Evolutionary conservation across 2,113 vertebrate genomes (phyloP), one percentile per base, ranked within the genome.

Genomic region (Trochalopteron elliotii): DNA sequence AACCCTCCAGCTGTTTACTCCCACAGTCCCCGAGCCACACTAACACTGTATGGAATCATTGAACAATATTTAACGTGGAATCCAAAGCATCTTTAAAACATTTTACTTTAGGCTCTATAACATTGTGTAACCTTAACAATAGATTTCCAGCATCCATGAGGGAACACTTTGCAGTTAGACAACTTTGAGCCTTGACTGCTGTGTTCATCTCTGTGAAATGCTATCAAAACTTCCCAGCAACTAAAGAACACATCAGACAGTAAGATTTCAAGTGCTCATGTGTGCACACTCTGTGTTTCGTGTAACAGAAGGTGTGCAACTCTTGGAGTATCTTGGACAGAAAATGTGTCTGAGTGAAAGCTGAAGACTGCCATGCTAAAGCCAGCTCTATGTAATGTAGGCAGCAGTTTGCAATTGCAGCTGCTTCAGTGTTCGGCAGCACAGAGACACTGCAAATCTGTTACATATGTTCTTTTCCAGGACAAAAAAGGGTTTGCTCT

Each of bases 1-100:
- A 97, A 94, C 95, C 97, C 97, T 98, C 98, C 98, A 98, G 98
- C 98, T 98, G 98, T 98, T 98, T 97, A 98, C 86, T 98, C 98
- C 98, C 98, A 96, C 94, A 97, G 97, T 97, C 98, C 98, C 98
- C 2, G 22, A 97, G 97, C 98, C 97, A 93, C 82, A 97, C 96
- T 96, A 95, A 95, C 90, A 86, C 94, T 97, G 94, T 88, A 80
- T 97, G 96, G 93, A 98, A 96, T 90, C 97, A 76, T 92, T 94
- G 96, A 96, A 85, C 93, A 96, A 93, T 97, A 97, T 96, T 97
- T 97, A 97, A 95, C 7, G 6, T 93, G 55, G 82, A 94, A 96
- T 94, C 86, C 94, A 90, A 96, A 86, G 60, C 77, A 89, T 94
- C 87, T 96, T 95, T 89, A 91, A 98, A 97, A 92, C 72, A 79